Evolutionary conservation across 2,888 invertebrate species (phyloP).

Genomic region (Rhopalosiphum nymphaeae): DNA sequence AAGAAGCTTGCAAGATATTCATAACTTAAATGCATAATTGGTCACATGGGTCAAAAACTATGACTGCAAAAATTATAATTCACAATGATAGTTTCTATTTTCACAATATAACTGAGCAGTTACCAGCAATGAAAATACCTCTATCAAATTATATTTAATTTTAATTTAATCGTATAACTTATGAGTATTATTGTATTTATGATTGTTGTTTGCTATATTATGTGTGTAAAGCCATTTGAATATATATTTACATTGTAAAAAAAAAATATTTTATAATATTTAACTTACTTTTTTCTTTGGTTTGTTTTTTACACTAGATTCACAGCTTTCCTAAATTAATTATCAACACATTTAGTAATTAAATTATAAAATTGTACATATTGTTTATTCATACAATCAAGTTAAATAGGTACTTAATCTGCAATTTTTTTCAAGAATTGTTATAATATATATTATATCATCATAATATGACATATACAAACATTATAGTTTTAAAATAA

Average conservation of each 20-base stretch:
- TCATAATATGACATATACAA: too few species aligned
- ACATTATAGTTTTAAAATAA: background rate
- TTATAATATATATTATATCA: background rate
- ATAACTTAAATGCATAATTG: background rate
- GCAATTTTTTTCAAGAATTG: background rate
- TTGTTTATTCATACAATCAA: background rate
- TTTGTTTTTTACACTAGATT: background rate
- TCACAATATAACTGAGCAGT: background rate
- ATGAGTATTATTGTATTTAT: background rate
- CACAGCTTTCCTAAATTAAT: conserved; percentile 30
- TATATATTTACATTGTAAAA: background rate
- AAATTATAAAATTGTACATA: background rate
- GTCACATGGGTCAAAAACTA: background rate
- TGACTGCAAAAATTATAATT: background rate
- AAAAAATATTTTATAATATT: background rate
- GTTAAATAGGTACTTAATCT: background rate
- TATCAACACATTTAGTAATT: background rate
- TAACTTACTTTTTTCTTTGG: conserved; percentile 48
- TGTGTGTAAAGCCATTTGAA: background rate
- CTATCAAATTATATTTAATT: background rate
- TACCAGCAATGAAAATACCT: background rate
- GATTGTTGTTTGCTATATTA: background rate
- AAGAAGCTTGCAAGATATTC: background rate
- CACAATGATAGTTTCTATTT: background rate
- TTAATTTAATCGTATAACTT: background rate